A percentile compares a stretch with the other conserved stretches of the same genome.
These are phyloP conservation scores for Labeo rohita DNA, from an alignment of 2,113 vertebrate genomes.

Conservation along the genomic window DNA sequence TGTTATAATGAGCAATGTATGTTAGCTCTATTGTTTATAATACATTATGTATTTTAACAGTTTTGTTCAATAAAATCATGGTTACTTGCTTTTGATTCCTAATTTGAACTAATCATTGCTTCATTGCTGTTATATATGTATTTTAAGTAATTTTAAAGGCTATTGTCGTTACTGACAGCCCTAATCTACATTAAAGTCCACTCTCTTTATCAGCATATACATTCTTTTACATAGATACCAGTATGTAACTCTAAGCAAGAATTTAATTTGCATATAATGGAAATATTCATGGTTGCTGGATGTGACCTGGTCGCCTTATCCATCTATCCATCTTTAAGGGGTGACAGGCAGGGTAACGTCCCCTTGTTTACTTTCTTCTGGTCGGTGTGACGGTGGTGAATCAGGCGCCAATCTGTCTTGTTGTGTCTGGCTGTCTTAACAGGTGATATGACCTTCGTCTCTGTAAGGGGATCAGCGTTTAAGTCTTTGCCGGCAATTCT, in stretches of 20 bases:
- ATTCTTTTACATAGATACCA: not conserved
- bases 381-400: not conserved
- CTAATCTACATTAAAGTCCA: not conserved
- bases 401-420: slow-evolving; percentile 14
- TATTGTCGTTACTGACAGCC: too few species aligned
- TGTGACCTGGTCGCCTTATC: not conserved
- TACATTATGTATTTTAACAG: too few species aligned
- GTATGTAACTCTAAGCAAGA: not conserved
- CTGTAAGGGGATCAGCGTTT: slow-evolving; percentile 49
- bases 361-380: not conserved
- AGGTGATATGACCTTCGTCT: slow-evolving; percentile 48
- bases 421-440: slow-evolving; percentile 47
- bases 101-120: too few species aligned
- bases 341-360: not conserved
- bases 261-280: too few species aligned
- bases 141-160: too few species aligned
- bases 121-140: too few species aligned
- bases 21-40: too few species aligned
- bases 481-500: slow-evolving; percentile 42
- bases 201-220: not conserved
- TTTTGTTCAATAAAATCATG: too few species aligned
- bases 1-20: too few species aligned
- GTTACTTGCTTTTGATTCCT: too few species aligned
- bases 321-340: not conserved
- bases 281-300: not conserved